These are phyloP conservation scores for Muscina levida DNA, from an alignment of 2,888 invertebrate species.

Conservation along the genomic window DNA sequence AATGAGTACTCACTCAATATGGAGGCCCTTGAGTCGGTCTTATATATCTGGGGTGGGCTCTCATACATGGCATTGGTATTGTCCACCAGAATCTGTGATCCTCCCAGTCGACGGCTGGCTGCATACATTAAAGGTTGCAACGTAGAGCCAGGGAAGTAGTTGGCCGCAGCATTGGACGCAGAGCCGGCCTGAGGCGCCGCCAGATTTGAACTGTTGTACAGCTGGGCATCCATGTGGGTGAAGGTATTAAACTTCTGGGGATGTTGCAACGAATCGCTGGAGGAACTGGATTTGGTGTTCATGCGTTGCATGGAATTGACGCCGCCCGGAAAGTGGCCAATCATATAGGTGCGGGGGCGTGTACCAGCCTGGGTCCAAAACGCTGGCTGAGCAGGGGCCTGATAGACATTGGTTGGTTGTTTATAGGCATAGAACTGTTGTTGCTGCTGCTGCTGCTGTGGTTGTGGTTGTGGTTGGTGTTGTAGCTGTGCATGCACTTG, in stretches of 20 bases:
- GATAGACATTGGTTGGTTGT: slow-evolving; percentile 47
- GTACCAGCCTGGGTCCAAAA: slow-evolving; percentile 53
- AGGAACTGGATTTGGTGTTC: slow-evolving; percentile 80
- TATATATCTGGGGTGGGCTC: slow-evolving; percentile 76
- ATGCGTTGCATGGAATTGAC: slow-evolving; percentile 69
- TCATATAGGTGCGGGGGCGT: slow-evolving; percentile 52
- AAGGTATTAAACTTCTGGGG: slow-evolving; percentile 77
- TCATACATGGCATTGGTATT: slow-evolving; percentile 70
- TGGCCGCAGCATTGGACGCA: slow-evolving; percentile 53
- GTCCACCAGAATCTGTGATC: slow-evolving; percentile 76
- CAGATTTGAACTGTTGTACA: slow-evolving; percentile 68
- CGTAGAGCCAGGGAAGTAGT: slow-evolving; percentile 67
- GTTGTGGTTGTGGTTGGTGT: too few species aligned
- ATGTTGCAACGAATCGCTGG: slow-evolving; percentile 78
- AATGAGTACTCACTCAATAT: slow-evolving; percentile 79
- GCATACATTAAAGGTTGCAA: slow-evolving; percentile 75
- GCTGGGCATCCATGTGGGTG: slow-evolving; percentile 73
- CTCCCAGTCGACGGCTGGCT: slow-evolving; percentile 75
- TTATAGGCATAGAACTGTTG: slow-evolving; percentile 63
- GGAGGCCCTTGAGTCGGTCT: slow-evolving; percentile 79
- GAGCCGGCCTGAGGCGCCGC: slow-evolving; percentile 56
- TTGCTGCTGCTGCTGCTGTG: slow-evolving; percentile 54
- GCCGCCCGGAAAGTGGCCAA: slow-evolving; percentile 54
- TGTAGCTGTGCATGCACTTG: slow-evolving; percentile 58
- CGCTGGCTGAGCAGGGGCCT: slow-evolving; percentile 27